Evolutionary conservation across 2,113 vertebrate genomes (phyloP), one percentile per base, ranked within the genome.

Genomic region (Azemiops feae): DNA sequence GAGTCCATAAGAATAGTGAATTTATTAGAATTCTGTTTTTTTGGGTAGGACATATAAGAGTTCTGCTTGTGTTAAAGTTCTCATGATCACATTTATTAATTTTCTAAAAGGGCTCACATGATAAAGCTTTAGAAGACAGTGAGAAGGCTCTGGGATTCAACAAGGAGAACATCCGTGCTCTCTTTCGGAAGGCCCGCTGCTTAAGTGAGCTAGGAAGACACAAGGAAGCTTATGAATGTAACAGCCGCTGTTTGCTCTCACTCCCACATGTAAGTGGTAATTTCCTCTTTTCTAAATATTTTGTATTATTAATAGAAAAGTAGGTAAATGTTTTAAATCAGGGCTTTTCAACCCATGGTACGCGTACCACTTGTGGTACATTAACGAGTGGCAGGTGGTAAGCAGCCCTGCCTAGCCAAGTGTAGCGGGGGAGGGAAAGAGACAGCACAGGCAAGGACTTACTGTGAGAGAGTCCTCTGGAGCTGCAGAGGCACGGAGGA

Each of bases 171-270:
- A 97, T 97, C 95, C 97, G 97, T 89, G 98, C 98, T 0, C 97
- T 99, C 0, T 99, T 98, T 97, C 98, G 98, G 95, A 99, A 99
- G 97, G 98, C 99, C 0, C 97, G 98, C 0, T 98, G 98, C 93
- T 96, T 99, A 96, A 98, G 98, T 94, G 98, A 98, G 93, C 98
- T 99, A 6, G 98, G 98, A 5, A 98, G 96, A 88, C 97, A 98
- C 96, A 98, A 97, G 93, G 99, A 99, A 95, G 99, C 99, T 0
- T 99, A 99, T 14, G 97, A 98, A 89, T 99, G 98, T 97, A 99
- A 98, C 94, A 98, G 98, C 39, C 96, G 98, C 57, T 99, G 98
- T 94, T 97, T 99, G 95, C 97, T 99, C 3, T 97, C 97, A 22
- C 97, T 97, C 55, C 98, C 98, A 6, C 98, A 98, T 95, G 99